These are phyloP conservation scores for Butorides virescens DNA, from an alignment of 2,113 vertebrate species.

Conservation along the genomic window DNA sequence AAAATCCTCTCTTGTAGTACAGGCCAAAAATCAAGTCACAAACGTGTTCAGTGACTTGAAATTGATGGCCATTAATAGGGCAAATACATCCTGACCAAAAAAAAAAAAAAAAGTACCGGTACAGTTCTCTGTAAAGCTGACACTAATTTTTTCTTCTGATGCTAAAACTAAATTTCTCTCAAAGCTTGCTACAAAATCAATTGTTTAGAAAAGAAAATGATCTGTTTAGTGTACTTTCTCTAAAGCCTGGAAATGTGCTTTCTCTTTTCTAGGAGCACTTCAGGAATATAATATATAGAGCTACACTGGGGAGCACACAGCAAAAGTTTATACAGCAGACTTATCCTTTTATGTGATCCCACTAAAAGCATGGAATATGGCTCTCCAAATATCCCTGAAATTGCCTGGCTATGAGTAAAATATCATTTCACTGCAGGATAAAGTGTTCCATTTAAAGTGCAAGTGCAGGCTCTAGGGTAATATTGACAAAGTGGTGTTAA, in stretches of 20 bases:
- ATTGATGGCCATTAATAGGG: background rate
- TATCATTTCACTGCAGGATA: constrained; percentile 23
- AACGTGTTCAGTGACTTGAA: background rate
- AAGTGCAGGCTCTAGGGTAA: background rate
- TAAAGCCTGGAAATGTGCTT: background rate
- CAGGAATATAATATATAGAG: background rate
- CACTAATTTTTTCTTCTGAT: background rate
- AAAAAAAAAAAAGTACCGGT: background rate
- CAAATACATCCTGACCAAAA: background rate
- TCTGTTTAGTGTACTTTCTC: background rate
- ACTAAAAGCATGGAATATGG: constrained; percentile 15
- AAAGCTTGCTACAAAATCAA: background rate
- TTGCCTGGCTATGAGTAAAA: constrained; percentile 1
- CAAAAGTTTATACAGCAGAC: background rate
- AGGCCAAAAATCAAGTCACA: background rate
- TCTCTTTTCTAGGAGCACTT: background rate
- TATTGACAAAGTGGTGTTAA: constrained; percentile 23
- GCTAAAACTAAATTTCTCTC: background rate
- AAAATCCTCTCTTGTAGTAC: background rate
- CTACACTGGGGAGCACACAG: background rate
- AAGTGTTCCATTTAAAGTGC: constrained; percentile 25
- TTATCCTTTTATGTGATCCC: constrained; percentile 17
- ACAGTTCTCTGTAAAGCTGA: background rate
- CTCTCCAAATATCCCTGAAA: constrained; percentile 22
- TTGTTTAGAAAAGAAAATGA: background rate